Conservation (phyloP, 2,113 vertebrate genomes). For the Corythoichthys haematopterus region DNA sequence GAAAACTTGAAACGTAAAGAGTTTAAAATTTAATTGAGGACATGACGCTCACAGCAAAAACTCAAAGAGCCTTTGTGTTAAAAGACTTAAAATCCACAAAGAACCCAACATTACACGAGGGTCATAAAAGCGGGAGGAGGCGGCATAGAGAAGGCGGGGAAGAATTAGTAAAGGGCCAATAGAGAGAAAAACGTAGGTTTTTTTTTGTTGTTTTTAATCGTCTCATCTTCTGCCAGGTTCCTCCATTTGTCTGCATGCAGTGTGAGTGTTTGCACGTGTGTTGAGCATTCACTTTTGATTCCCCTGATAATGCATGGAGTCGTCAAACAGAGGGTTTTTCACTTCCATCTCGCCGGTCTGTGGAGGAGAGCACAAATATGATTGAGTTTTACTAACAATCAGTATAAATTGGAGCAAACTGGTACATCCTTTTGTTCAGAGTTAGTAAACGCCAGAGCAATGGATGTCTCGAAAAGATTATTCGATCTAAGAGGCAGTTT, state of each 20-base stretch:
- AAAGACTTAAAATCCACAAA: constrained; percentile 47
- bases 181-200: constrained; percentile 1
- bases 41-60: constrained; percentile 3
- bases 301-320: constrained; percentile 70
- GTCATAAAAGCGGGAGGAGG: constrained; percentile 3
- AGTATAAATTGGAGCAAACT: not conserved
- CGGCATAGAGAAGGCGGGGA: constrained; percentile 1
- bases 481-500: not conserved
- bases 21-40: constrained; percentile 24
- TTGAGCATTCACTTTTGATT: constrained; percentile 67
- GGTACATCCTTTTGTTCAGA: not conserved
- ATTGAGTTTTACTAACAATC: not conserved
- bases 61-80: constrained; percentile 11
- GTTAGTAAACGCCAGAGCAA: too few species aligned
- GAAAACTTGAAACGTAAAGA: constrained; percentile 10
- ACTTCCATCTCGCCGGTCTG: constrained; percentile 99
- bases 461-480: not conserved
- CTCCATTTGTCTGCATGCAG: constrained; percentile 47
- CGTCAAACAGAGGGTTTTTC: constrained; percentile 92
- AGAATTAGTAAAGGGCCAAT: constrained; percentile 30
- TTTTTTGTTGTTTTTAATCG: constrained; percentile 18
- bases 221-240: constrained; percentile 13
- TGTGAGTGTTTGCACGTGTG: constrained; percentile 20
- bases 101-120: constrained; percentile 19
- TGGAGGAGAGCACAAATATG: constrained; percentile 2